Conservation (phyloP, 2,888 invertebrate species). For the Drosophila sordidula region DNA sequence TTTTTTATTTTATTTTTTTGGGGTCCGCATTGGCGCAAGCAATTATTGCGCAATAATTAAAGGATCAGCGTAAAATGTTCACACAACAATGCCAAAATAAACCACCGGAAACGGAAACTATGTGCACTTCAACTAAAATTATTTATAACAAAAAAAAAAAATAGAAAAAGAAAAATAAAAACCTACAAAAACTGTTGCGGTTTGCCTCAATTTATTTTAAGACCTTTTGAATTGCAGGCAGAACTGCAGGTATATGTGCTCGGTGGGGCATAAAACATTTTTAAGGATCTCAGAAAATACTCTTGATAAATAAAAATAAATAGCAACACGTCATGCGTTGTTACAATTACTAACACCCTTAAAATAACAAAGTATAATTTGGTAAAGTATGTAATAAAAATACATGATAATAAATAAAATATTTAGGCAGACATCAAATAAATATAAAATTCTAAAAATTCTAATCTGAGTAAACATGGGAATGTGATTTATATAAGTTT, state of each 20-base stretch:
- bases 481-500: too few species aligned
- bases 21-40: conserved; percentile 28
- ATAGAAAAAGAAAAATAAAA: conserved; percentile 17
- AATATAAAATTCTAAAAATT: too few species aligned
- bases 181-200: conserved; percentile 42
- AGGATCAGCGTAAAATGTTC: conserved; percentile 78
- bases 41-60: conserved; percentile 74
- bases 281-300: conserved; percentile 35
- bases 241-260: conserved; percentile 21
- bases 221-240: conserved; percentile 9
- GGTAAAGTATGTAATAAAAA: too few species aligned
- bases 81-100: conserved; percentile 80
- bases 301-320: conserved; percentile 9
- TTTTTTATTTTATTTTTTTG: conserved; percentile 9
- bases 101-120: conserved; percentile 79
- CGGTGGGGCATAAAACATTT: conserved; percentile 65
- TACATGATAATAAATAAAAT: too few species aligned
- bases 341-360: too few species aligned
- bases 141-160: conserved; percentile 13
- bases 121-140: conserved; percentile 45
- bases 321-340: too few species aligned
- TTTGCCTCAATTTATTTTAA: conserved; percentile 43
- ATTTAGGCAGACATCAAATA: too few species aligned
- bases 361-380: too few species aligned
- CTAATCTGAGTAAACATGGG: too few species aligned